These are phyloP conservation scores for Maniola hyperantus DNA, from an alignment of 2,888 invertebrate species.

Conservation along the genomic window DNA sequence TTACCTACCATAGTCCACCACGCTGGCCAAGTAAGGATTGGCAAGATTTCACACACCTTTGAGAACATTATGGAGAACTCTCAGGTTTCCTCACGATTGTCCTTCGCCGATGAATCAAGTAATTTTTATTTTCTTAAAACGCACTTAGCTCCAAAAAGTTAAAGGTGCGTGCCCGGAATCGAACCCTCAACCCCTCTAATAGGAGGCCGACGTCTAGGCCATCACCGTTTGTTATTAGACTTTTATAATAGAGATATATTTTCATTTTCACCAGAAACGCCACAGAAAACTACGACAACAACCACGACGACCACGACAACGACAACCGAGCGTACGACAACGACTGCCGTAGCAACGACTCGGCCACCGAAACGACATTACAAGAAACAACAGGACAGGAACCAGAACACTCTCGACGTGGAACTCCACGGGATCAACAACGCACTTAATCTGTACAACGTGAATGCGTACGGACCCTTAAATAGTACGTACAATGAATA, in stretches of 20 bases:
- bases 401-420: conserved; percentile 67
- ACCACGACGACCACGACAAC: conserved; percentile 72
- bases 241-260: background rate
- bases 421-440: conserved; percentile 69
- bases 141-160: too few species aligned
- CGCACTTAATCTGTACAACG: conserved; percentile 66
- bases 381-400: conserved; percentile 67
- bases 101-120: too few species aligned
- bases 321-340: conserved; percentile 60
- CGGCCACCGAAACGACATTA: conserved; percentile 67
- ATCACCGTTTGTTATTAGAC: too few species aligned
- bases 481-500: conserved; percentile 69
- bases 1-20: too few species aligned
- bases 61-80: too few species aligned
- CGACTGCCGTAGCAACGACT: conserved; percentile 59
- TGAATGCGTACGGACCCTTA: conserved; percentile 55
- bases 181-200: too few species aligned
- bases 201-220: too few species aligned
- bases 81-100: too few species aligned
- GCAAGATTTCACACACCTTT: too few species aligned
- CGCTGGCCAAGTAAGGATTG: too few species aligned
- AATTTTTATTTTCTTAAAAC: too few species aligned
- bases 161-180: too few species aligned
- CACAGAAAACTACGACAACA: conserved; percentile 70
- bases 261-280: conserved; percentile 67